Evolutionary conservation across 2,888 invertebrate genomes (phyloP).

Genomic region (Rhagium mordax): DNA sequence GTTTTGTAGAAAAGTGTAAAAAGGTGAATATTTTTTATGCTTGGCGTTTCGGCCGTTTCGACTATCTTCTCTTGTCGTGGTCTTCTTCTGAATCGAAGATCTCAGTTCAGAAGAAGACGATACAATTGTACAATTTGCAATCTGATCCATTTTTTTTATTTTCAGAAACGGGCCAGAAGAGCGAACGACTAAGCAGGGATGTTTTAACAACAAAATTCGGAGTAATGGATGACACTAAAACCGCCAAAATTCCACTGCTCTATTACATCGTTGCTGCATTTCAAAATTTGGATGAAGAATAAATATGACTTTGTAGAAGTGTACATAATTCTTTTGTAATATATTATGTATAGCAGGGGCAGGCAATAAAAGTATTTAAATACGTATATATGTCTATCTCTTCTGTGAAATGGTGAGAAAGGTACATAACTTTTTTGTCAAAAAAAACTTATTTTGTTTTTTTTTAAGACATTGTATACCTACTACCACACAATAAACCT

Average conservation of each 20-base stretch:
- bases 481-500: no score
- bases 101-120: no score
- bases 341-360: not conserved
- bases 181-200: conserved; percentile 62
- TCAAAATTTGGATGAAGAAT: conserved; percentile 59
- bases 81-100: no score
- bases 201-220: conserved; percentile 66
- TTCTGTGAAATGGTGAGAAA: not conserved
- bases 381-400: not conserved
- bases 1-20: no score
- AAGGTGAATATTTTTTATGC: no score
- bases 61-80: no score
- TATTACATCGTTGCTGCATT: conserved; percentile 68
- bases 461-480: no score
- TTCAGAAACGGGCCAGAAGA: conserved; percentile 65
- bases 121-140: no score
- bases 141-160: no score
- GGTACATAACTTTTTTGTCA: no score
- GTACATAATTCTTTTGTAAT: not conserved
- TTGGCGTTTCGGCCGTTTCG: no score
- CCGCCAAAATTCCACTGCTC: conserved; percentile 67
- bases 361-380: not conserved
- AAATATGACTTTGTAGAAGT: not conserved
- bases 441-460: no score
- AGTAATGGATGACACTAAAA: conserved; percentile 67